Conservation (phyloP, 2,888 invertebrate genomes). For the Caenorhabditis sp. region DNA sequence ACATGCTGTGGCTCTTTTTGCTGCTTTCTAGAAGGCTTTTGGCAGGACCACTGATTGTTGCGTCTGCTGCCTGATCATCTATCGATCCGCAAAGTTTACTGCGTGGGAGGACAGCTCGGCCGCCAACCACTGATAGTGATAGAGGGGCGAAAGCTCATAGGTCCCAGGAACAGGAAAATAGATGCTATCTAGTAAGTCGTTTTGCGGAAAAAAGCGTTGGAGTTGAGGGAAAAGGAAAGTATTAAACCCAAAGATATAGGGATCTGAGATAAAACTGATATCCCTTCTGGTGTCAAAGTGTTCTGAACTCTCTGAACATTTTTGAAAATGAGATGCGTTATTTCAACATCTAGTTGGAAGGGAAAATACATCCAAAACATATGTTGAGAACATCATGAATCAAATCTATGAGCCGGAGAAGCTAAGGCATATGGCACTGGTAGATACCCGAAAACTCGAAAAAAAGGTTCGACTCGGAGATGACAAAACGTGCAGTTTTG, state of each 20-base stretch:
- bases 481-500: conserved; percentile 36
- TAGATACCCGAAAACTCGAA: not conserved
- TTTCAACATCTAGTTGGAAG: too few relatives aligned
- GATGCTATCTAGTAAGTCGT: conserved; percentile 15
- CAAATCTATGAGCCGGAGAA: conserved; percentile 1
- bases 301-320: too few relatives aligned
- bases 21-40: conserved; percentile 14
- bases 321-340: too few relatives aligned
- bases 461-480: not conserved
- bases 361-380: not conserved
- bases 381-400: not conserved
- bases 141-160: conserved; percentile 20
- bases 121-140: conserved; percentile 40
- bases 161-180: conserved; percentile 38
- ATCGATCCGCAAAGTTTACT: conserved; percentile 57
- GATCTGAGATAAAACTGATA: too few relatives aligned
- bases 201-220: not conserved
- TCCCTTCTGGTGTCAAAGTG: not conserved
- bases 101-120: conserved; percentile 49
- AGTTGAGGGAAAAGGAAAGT: not conserved
- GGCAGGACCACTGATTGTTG: conserved; percentile 33
- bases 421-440: not conserved
- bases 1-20: conserved; percentile 30
- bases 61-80: conserved; percentile 53
- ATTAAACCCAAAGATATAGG: too few relatives aligned